These are phyloP conservation scores for Harpegnathos saltator DNA, from an alignment of 1,140 invertebrate genomes.

Conservation along the genomic window DNA sequence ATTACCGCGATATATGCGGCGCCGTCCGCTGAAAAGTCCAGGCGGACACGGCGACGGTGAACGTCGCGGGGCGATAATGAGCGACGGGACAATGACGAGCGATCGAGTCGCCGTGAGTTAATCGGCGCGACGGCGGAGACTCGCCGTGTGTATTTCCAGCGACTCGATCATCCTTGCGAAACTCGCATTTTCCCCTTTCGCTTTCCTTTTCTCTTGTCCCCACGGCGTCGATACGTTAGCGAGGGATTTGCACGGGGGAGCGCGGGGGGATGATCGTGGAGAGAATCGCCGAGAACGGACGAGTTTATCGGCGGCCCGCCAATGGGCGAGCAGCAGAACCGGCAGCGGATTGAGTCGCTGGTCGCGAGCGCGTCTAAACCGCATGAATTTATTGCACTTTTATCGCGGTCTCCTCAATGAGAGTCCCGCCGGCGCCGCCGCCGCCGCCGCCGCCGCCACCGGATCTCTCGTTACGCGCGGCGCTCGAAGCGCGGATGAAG, in stretches of 20 bases:
- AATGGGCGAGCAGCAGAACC: conserved; percentile 48
- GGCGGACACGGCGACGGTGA: conserved; percentile 19
- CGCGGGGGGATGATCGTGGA: no score
- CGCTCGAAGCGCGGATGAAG: no score
- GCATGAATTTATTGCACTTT: conserved; percentile 64
- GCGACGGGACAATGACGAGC: conserved; percentile 45
- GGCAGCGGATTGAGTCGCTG: conserved; percentile 59
- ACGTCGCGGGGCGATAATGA: conserved; percentile 41
- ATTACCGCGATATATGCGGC: conserved; percentile 70
- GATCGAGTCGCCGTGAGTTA: conserved; percentile 17
- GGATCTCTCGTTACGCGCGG: conserved; percentile 1
- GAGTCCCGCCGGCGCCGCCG: no score
- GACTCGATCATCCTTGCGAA: conserved; percentile 24
- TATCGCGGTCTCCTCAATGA: conserved; percentile 59
- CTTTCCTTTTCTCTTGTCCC: no score
- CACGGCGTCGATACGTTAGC: background rate
- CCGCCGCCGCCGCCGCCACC: background rate
- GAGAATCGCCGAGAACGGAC: no score
- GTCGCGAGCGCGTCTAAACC: conserved; percentile 52
- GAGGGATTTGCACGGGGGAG: no score
- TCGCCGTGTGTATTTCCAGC: conserved; percentile 2
- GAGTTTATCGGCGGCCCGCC: conserved; percentile 45
- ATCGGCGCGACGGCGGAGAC: no score
- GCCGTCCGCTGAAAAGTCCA: conserved; percentile 63
- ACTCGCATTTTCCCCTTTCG: conserved; percentile 22